Percentiles rank a stretch among this genome's conserved stretches.
Conservation (phyloP, 2,113 vertebrate genomes). For the Tapirus terrestris region DNA sequence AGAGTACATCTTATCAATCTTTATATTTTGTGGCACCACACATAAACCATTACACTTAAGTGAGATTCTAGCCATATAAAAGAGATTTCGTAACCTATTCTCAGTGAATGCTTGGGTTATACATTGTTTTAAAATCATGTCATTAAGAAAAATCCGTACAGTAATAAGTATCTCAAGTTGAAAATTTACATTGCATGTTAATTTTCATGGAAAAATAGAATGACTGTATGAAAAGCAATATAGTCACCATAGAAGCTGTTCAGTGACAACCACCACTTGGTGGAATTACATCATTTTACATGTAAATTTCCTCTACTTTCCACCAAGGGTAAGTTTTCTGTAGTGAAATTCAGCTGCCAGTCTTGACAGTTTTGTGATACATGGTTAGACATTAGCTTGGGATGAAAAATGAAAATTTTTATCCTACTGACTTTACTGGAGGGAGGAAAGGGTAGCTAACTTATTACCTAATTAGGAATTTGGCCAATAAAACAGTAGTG, state of each 20-base stretch:
- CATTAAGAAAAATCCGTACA: slow-evolving; percentile 22
- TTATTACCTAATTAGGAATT: neutral
- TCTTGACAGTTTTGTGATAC: neutral
- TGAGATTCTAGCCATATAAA: neutral
- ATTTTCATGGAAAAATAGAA: neutral
- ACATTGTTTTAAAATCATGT: neutral
- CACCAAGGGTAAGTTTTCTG: neutral
- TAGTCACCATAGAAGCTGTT: neutral
- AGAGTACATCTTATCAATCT: neutral
- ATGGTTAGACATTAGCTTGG: neutral
- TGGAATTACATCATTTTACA: neutral
- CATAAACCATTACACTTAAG: neutral
- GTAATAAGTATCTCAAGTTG: neutral
- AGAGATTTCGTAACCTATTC: neutral
- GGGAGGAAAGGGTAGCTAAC: neutral
- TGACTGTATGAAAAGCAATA: neutral
- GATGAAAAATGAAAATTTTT: neutral
- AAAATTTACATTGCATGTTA: neutral
- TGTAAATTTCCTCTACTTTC: neutral
- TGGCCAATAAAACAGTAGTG: neutral
- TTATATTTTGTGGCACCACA: neutral
- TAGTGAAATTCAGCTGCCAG: slow-evolving; percentile 7
- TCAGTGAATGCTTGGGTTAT: neutral
- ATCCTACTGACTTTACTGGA: slow-evolving; percentile 16
- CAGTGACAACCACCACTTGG: neutral